Conservation (phyloP, 23 tunicate species). For the Halocynthia aurantium region DNA sequence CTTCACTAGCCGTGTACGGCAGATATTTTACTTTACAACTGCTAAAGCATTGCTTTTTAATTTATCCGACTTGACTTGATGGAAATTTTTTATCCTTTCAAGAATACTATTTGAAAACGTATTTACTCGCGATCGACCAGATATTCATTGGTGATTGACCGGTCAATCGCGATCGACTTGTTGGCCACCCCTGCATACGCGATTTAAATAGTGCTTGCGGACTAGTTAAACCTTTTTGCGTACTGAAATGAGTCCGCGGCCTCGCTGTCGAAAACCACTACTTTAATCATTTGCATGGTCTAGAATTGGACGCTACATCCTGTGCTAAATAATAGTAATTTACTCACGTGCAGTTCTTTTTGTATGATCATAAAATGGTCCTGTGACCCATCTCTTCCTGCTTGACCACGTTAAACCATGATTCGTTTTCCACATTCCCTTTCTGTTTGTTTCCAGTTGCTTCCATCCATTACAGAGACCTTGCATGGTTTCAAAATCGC, state of each 20-base stretch:
- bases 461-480: not conserved
- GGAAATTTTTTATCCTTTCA: no score
- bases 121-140: no score
- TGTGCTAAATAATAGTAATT: no score
- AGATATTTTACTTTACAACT: no score
- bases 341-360: not conserved
- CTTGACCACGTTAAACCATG: conserved; percentile 3
- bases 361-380: not conserved
- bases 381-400: not conserved
- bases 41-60: no score
- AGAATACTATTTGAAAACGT: no score
- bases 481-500: not conserved
- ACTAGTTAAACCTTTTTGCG: not conserved
- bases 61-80: no score
- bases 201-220: not conserved
- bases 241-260: not conserved
- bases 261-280: not conserved
- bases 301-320: not conserved
- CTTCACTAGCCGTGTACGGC: no score
- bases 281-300: no score
- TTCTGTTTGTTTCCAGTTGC: not conserved
- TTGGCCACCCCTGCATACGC: no score
- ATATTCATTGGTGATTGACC: no score
- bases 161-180: no score
- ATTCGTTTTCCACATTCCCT: not conserved